Evolutionary conservation across 1,140 invertebrate species (phyloP).

Genomic region (Bemisia tabaci): DNA sequence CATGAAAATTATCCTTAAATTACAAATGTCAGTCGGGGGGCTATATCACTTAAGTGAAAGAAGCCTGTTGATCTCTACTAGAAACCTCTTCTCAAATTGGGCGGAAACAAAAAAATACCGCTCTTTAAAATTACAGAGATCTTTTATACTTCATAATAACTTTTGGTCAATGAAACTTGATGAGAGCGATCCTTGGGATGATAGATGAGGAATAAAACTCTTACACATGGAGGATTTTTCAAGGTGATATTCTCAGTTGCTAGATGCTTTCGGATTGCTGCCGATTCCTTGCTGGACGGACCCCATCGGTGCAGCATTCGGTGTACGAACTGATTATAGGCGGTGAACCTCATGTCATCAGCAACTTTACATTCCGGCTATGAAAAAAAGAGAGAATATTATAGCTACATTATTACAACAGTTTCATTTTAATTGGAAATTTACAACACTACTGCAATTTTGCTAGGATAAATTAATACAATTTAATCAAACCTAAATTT

Average conservation of each 20-base stretch:
- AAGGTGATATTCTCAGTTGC: constrained; percentile 61
- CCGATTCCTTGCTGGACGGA: constrained; percentile 69
- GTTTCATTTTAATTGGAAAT: constrained; percentile 1
- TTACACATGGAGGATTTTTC: constrained; percentile 59
- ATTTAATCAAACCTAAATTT: no score
- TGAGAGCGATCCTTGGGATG: no score
- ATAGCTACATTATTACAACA: no score
- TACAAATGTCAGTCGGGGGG: no score
- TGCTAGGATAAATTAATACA: background rate
- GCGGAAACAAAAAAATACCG: no score
- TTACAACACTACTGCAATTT: background rate
- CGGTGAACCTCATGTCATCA: constrained; percentile 74
- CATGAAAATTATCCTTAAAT: no score
- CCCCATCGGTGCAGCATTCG: constrained; percentile 83
- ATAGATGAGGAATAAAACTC: constrained; percentile 16
- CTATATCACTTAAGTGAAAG: no score
- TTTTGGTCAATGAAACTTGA: no score
- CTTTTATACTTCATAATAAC: no score
- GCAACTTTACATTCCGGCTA: constrained; percentile 71
- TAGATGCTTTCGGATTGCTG: constrained; percentile 73
- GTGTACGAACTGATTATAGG: constrained; percentile 83
- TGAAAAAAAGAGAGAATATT: constrained; percentile 25
- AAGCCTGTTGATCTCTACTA: no score
- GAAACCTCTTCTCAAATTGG: no score
- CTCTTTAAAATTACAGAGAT: no score